Evolutionary conservation across 2,113 vertebrate species (phyloP), one percentile per base, ranked within the genome.

Genomic region (Alouatta palliata): DNA sequence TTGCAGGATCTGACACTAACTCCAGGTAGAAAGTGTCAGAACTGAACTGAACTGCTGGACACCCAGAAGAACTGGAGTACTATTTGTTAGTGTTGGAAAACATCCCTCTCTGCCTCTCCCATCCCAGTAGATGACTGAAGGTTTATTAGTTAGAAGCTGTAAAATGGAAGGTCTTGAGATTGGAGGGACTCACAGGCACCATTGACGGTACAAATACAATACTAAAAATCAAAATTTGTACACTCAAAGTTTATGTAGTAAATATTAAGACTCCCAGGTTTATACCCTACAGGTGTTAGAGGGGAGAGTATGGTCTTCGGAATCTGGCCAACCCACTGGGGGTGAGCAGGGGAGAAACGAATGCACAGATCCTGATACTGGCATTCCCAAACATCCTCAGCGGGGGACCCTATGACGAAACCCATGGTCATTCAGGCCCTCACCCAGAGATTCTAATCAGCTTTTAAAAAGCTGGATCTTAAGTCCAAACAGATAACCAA

Each of bases 401-500:
- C 23, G 2, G 17, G 66, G 32, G 14, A n/a, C 20, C 8, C 71
- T n/a, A 91, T 12, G 23, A 11, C 10, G 12, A 68, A 91, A 47
- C 7, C 21, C 43, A 77, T 1, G 35, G 49, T 37, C 61, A 82
- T 52, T 70, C 21, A 45, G 82, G 35, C 43, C n/a, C 68, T 79
- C 0, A 0, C 27, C 82, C 70, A 40, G 21, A 68, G 52, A 52
- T 71, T 64, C 52, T 49, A 81, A 49, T 23, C 75, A 11, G n/a
- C 16, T 77, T 89, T 73, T 73, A 12, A 85, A 23, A 87, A 86
- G 66, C 35, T 61, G 52, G 47, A 7, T 27, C 68, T 92, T 90
- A 90, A 68, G 73, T 83, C 81, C 10, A 56, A 94, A 87, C 30
- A 89, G 68, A 71, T 7, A 87, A 87, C 21, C 66, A 90, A 96